Evolutionary conservation across 2,113 vertebrate genomes (phyloP), one percentile per base, ranked within the genome.

Genomic region (Daboia siamensis): DNA sequence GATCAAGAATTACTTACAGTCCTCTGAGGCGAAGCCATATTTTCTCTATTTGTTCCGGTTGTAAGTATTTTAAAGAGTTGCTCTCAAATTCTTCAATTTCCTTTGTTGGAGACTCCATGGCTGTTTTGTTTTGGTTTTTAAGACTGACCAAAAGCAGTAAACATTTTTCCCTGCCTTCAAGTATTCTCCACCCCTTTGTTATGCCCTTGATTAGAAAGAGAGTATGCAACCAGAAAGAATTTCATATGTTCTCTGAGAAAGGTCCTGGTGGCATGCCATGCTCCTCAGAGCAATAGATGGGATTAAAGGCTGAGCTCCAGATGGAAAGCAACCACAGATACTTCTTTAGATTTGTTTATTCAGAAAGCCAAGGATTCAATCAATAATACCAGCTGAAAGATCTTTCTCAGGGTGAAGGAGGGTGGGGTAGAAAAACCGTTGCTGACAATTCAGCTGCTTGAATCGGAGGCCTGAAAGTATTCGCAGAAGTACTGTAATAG

Each of bases 11-110:
- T 97, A 99, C 99, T 99, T 97, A 99, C 99, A 99, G 98, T 98
- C 99, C 99, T 88, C 99, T 98, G 93, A 99, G 99, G 88, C 99
- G 97, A 91, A 99, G 99, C 99, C 99, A 99, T 96, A 99, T 99
- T 97, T 99, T 99, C 97, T 99, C 99, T 85, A 99, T 99, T 97
- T 99, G 99, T 92, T 99, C 99, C 0, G 99, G 99, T 95, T 99
- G 99, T 23, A 99, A 98, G 95, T 99, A 99, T 97, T 99, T 99
- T 96, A 99, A 98, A 90, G 99, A 98, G 95, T 98, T 99, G 98
- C 98, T 99, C 97, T 99, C 99, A 97, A 99, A 99, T 99, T 99
- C 99, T 98, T 99, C 99, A 2, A 99, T 99, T 96, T 99, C 99
- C 98, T 99, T 99, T 92, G 99, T 99, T 0, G 99, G 99, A 55